Base-by-base conservation (phyloP, 2,888 invertebrate genomes). In the Noctua pronuba region DNA sequence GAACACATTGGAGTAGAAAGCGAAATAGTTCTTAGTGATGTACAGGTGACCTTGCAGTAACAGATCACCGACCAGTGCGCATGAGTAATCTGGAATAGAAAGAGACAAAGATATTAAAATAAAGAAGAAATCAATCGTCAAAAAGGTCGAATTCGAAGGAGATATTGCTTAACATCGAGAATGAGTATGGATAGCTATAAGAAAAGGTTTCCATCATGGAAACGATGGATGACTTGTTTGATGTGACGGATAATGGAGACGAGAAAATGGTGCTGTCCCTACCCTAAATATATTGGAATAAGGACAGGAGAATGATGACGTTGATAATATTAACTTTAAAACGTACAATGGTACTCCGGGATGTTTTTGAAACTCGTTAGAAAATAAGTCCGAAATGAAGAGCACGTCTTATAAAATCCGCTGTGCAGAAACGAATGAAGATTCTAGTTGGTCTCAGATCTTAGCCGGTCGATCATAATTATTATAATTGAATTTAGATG, bases 1-100 rank as follows among this genome's bases (percentile, higher is more conserved):
- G 94, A 99, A 99, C 80, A 99, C 99, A 95, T 99, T 99, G 85
- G 99, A 99, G 95, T 99, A 99, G 97, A 99, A 99, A 89, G 99
- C 99, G 96, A 99, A 99, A 97, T 99, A 99, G 94, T 99, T 99
- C 93, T 98, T 98, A 84, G 99, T 99, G 93, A 99, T 99, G 97
- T 99, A 99, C 89, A 99, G 97, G 93, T 99, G 98, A 75, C 99
- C 99, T 97, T 99, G 99, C 41, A 99, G 97, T 73, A 99, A 96
- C 89, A 99, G 98, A 94, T 99, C 99, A 84, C 98, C 98, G 82
- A 99, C 98, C 90, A 99, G 97, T 82, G 99, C 99, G 95, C 99
- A 99, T 68, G 99, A 98, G 97, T 98, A 99, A 97, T 99, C 98
- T 98, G 97, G 38, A 97, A 97, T 80, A 84, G 44, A 83, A 77